Base-by-base conservation (phyloP, 2,113 vertebrate genomes). In the Phycodurus eques region DNA sequence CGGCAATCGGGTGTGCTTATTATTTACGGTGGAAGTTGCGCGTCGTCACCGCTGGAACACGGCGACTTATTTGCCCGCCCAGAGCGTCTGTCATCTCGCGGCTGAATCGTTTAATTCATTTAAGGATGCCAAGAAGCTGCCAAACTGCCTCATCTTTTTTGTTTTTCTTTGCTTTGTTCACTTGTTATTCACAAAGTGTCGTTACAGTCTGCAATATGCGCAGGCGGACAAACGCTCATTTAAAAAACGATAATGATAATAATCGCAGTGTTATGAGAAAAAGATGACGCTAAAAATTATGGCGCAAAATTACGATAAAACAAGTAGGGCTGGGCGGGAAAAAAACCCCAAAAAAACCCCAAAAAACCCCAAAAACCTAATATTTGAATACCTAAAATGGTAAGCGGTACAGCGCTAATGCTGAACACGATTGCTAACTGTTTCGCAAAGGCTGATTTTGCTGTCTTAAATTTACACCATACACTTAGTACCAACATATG, bases 211-310 rank as follows among this genome's bases (percentile, higher is more conserved):
- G 59, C n/a, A 74, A 53, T 10, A 47, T 72, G n/a, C 39, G 10
- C 35, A 74, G 71, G 61, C 67, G 73, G 71, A 83, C 60, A 80
- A 85, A 78, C 63, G 77, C 76, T 87, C 68, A 83, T 90, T 85
- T 82, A 49, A 54, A 81, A 77, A 78, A 73, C 47, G 78, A n/a
- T n/a, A n/a, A 44, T 44, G 6, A 44, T 47, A 11, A 49, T 15
- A 14, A 49, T 49, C 47, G 10, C 43, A 44, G 10, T 44, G 27
- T 14, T 15, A 49, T 2, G 13, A 15, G 47, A 49, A 47, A 2
- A 49, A 14, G 12, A 14, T 12, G 9, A 12, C 13, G 13, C 13
- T 12, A 4, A 49, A 49, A 49, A 14, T 49, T 49, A 47, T 49
- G 47, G 47, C 27, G 27, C 27, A 27, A 27, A 27, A 1, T 27